Conservation (phyloP, 1,140 invertebrate species). For the Neodiprion lecontei region DNA sequence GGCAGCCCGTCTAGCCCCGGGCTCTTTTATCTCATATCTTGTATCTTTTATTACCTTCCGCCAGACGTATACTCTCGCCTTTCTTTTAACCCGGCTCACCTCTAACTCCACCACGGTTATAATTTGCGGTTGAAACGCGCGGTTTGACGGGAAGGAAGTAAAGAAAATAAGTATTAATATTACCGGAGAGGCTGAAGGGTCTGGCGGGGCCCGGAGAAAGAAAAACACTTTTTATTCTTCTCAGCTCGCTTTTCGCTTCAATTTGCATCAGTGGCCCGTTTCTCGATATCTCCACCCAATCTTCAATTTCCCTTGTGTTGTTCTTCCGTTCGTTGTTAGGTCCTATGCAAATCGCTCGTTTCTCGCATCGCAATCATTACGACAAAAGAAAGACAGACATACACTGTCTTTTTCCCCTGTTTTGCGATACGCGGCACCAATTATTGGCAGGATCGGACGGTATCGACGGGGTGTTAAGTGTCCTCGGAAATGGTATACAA, state of each 20-base stretch:
- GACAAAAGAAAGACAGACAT: no score
- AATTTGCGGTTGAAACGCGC: not conserved
- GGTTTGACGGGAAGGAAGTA: constrained; percentile 4
- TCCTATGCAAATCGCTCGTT: no score
- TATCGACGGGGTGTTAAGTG: not conserved
- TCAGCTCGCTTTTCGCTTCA: not conserved
- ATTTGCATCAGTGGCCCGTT: not conserved
- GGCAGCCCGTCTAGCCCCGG: not conserved
- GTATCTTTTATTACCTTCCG: not conserved
- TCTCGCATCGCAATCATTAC: no score
- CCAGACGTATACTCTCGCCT: not conserved
- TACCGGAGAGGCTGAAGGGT: not conserved
- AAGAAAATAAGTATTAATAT: not conserved
- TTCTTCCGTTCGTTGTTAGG: no score
- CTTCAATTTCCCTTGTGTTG: no score
- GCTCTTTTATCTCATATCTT: constrained; percentile 2
- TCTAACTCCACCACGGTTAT: not conserved
- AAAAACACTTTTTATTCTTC: not conserved
- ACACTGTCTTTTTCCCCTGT: no score
- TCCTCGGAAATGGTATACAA: not conserved
- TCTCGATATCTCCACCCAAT: no score
- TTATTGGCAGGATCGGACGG: no score
- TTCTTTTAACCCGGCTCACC: not conserved
- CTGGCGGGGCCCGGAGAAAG: not conserved
- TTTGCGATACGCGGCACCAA: no score